phyloP scores from a whole-genome alignment of 2,888 invertebrate species.

The Cantharis rustica region DNA sequence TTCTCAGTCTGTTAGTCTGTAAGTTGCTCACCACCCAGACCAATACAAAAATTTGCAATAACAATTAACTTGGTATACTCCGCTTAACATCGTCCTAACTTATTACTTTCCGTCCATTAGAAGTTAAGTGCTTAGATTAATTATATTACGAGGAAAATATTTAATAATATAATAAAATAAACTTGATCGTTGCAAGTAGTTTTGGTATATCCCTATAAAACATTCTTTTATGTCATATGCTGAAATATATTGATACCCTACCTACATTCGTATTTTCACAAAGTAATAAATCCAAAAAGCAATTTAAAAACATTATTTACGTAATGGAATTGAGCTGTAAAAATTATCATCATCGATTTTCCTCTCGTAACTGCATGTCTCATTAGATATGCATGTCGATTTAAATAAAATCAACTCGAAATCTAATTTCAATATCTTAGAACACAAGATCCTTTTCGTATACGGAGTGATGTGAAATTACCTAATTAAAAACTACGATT shows the following conservation, averaged over 20 bases:
- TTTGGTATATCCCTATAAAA: not conserved
- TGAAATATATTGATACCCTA: not conserved
- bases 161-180: not conserved
- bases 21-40: not conserved
- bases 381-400: not conserved
- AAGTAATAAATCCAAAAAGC: slow-evolving; percentile 47
- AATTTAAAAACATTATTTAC: slow-evolving; percentile 51
- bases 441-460: no score
- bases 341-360: slow-evolving; percentile 45
- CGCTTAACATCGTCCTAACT: not conserved
- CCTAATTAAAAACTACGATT: not conserved
- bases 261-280: not conserved
- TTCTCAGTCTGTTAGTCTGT: not conserved
- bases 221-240: not conserved
- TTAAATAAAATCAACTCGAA: not conserved
- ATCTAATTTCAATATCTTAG: not conserved
- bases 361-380: slow-evolving; percentile 37
- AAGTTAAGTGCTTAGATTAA: not conserved
- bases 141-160: not conserved
- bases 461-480: not conserved
- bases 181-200: not conserved
- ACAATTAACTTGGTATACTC: not conserved
- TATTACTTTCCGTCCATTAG: not conserved
- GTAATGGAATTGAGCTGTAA: slow-evolving; percentile 46
- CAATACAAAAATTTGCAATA: not conserved